phyloP scores from a whole-genome alignment of 2,888 invertebrate genomes.

The Pristionchus entomophagus region DNA sequence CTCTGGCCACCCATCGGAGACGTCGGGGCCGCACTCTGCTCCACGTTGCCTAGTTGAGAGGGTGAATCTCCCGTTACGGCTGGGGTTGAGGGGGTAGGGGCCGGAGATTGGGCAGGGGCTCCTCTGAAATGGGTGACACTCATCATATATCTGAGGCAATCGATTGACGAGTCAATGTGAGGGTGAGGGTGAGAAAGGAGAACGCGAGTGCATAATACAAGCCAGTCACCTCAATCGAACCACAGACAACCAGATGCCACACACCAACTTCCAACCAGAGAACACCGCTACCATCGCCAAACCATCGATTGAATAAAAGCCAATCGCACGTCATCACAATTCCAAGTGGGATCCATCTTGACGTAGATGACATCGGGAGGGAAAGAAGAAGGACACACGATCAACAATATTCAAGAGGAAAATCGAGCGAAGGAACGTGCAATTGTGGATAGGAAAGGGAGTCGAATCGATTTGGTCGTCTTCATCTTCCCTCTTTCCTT shows the following conservation, averaged over 20 bases:
- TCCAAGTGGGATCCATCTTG: too few species aligned
- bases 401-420: background rate
- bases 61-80: background rate
- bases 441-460: background rate
- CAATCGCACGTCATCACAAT: background rate
- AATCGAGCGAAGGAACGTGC: background rate
- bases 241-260: background rate
- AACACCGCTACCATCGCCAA: background rate
- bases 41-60: background rate
- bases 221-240: background rate
- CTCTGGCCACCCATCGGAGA: conserved; percentile 26
- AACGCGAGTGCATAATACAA: background rate
- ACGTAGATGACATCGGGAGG: background rate
- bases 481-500: conserved; percentile 28
- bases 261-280: background rate
- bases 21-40: background rate
- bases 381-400: background rate
- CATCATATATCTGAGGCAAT: conserved; percentile 2
- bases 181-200: background rate
- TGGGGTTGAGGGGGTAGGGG: background rate
- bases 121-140: conserved; percentile 8
- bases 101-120: background rate
- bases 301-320: background rate
- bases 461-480: conserved; percentile 23
- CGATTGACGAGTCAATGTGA: conserved; percentile 21